These are phyloP conservation scores for Zaprionus inermis DNA, from an alignment of 1,140 invertebrate species.

Conservation along the genomic window DNA sequence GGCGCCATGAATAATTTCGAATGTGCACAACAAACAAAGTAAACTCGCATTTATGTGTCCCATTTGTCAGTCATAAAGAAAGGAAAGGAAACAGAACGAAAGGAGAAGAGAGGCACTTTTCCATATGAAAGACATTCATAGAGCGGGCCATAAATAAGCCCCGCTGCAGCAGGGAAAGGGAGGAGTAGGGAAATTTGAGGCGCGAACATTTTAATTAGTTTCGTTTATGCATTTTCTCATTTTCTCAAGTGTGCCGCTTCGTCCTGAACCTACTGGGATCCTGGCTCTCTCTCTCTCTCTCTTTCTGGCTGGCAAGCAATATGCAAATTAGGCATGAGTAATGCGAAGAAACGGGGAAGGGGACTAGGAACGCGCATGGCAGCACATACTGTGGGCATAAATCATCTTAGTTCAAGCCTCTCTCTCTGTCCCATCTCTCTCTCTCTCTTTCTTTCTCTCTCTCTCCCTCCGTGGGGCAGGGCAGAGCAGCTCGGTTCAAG, in stretches of 20 bases:
- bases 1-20: constrained; percentile 67
- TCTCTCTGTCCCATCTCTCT: constrained; percentile 15
- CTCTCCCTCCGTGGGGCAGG: neutral
- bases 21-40: constrained; percentile 30
- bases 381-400: constrained; percentile 56
- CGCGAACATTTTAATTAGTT: constrained; percentile 83
- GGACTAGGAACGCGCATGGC: neutral
- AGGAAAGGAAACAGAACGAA: constrained; percentile 7
- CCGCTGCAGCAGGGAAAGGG: constrained; percentile 10
- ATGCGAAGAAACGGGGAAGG: constrained; percentile 37
- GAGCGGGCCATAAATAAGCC: constrained; percentile 44
- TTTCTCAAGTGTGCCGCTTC: constrained; percentile 51
- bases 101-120: constrained; percentile 17
- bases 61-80: constrained; percentile 73
- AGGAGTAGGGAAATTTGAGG: constrained; percentile 66
- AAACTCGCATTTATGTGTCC: constrained; percentile 69
- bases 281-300: constrained; percentile 3
- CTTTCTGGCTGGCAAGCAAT: constrained; percentile 26
- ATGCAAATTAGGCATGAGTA: constrained; percentile 74
- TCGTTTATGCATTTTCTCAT: constrained; percentile 47
- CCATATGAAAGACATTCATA: constrained; percentile 75
- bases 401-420: constrained; percentile 57
- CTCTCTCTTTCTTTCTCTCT: neutral
- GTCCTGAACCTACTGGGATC: constrained; percentile 26
- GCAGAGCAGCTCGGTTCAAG: constrained; percentile 21